Evolutionary conservation across 2,888 invertebrate genomes (phyloP).

Genomic region (Cataglyphis rosenhaueri): DNA sequence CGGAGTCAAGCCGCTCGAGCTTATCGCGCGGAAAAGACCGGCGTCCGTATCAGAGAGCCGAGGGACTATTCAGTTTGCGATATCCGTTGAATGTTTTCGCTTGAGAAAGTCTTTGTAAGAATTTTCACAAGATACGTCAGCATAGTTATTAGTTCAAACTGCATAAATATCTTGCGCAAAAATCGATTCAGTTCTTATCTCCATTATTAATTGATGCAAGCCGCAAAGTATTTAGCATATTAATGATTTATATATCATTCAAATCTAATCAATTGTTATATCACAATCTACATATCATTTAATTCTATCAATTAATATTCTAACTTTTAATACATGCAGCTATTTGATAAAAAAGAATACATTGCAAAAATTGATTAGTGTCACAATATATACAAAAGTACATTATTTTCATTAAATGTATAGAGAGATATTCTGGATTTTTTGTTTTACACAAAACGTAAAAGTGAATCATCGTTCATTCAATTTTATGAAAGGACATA

Average conservation of each 20-base stretch:
- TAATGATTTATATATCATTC: neutral
- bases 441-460: neutral
- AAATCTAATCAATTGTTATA: neutral
- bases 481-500: constrained; percentile 15
- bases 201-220: constrained; percentile 1
- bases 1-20: constrained; percentile 17
- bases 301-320: neutral
- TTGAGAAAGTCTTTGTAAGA: neutral
- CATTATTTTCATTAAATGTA: neutral
- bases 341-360: neutral
- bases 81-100: constrained; percentile 41
- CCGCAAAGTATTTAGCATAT: neutral
- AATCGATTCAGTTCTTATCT: neutral
- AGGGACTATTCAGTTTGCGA: constrained; percentile 42
- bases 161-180: neutral
- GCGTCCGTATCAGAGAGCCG: constrained; percentile 35
- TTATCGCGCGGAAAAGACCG: constrained; percentile 46
- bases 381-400: neutral
- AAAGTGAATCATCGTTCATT: neutral
- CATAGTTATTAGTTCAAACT: neutral
- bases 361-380: neutral
- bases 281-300: neutral
- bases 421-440: neutral
- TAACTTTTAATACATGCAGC: neutral
- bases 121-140: constrained; percentile 5